Evolutionary conservation across 2,113 vertebrate species (phyloP).

Genomic region (Ammodytes dubius): DNA sequence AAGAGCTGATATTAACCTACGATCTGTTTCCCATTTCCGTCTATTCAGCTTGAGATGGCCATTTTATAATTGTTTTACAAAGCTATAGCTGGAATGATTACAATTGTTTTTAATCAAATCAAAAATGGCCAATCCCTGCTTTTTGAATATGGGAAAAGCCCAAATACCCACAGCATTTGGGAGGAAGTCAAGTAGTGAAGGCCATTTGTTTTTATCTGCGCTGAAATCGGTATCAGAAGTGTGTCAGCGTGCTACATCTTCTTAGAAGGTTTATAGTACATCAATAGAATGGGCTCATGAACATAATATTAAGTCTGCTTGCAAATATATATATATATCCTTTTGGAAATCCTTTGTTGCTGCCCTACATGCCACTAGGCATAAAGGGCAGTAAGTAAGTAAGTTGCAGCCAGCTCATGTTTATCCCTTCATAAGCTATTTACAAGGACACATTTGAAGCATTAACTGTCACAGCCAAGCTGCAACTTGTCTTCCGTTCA

Average conservation of each 20-base stretch:
- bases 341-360: no score
- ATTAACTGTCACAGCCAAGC: constrained; percentile 17
- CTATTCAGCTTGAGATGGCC: background rate
- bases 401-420: constrained; percentile 2
- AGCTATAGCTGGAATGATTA: background rate
- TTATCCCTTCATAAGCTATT: constrained; percentile 9
- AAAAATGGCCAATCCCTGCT: background rate
- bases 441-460: constrained; percentile 2
- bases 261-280: background rate
- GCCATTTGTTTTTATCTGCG: background rate
- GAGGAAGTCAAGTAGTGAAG: no score
- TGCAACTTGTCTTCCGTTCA: background rate
- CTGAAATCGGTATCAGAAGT: background rate
- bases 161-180: background rate
- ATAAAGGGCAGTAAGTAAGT: no score
- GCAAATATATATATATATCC: no score
- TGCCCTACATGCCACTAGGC: no score
- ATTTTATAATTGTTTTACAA: background rate
- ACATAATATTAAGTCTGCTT: background rate
- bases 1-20: background rate
- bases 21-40: background rate
- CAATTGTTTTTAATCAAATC: background rate
- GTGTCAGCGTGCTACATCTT: background rate
- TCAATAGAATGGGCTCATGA: constrained; percentile 20
- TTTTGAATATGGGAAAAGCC: background rate